These are phyloP conservation scores for Ochropleura leucogaster DNA, from an alignment of 2,888 invertebrate genomes.

Conservation along the genomic window DNA sequence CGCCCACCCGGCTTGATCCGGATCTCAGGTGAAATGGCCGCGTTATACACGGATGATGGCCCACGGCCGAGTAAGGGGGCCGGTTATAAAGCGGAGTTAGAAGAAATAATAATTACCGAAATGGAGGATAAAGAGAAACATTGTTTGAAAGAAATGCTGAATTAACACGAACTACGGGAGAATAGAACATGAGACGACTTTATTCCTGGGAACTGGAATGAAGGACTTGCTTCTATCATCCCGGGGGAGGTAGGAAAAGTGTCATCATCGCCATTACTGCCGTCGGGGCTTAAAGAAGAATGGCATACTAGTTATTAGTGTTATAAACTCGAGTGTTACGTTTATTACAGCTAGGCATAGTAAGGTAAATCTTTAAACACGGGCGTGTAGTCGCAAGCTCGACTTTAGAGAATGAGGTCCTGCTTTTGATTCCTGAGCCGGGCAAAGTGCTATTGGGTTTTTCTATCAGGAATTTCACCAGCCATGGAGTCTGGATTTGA, in stretches of 20 bases:
- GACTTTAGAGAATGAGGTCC: no score
- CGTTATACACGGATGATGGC: conserved; percentile 60
- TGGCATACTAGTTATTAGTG: background rate
- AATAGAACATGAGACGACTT: background rate
- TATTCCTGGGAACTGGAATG: background rate
- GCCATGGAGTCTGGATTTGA: no score
- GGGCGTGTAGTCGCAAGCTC: no score
- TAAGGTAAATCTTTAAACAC: no score
- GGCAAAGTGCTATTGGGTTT: no score
- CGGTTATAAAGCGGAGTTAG: conserved; percentile 28
- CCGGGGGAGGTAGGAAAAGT: background rate
- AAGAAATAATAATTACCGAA: conserved; percentile 46
- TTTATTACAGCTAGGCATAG: no score
- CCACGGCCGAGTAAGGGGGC: conserved; percentile 15
- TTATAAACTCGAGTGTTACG: background rate
- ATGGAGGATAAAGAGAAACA: conserved; percentile 10
- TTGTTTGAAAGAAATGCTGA: background rate
- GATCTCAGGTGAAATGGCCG: conserved; percentile 70
- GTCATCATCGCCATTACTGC: background rate
- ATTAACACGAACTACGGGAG: background rate
- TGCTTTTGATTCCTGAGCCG: no score
- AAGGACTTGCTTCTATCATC: background rate
- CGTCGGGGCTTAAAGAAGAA: background rate
- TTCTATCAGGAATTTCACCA: no score
- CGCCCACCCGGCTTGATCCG: conserved; percentile 67